These are phyloP conservation scores for Karalla daura DNA, from an alignment of 2,797 vertebrate genomes.

Conservation along the genomic window DNA sequence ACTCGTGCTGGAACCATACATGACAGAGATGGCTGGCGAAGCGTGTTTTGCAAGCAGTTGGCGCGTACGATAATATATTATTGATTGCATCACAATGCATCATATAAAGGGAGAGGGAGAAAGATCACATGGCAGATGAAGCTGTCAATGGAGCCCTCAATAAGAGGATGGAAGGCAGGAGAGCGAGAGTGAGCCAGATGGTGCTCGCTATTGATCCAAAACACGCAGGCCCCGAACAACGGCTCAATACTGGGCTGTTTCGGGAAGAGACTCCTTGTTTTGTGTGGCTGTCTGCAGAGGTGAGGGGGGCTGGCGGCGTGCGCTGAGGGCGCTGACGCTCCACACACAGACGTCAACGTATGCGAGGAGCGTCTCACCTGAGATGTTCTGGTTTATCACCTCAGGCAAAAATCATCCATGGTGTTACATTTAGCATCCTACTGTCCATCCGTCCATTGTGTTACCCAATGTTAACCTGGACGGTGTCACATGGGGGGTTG, in stretches of 20 bases:
- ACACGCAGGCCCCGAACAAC: constrained; percentile 57
- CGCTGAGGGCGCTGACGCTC: constrained; percentile 13
- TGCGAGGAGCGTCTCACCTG: constrained; percentile 23
- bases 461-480: no score
- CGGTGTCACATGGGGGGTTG: no score
- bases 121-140: constrained; percentile 70
- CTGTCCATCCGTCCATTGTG: no score
- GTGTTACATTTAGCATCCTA: no score
- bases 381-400: not conserved
- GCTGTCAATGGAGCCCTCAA: constrained; percentile 75
- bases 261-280: constrained; percentile 37
- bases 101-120: constrained; percentile 30
- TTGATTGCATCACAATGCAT: constrained; percentile 65
- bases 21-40: constrained; percentile 5
- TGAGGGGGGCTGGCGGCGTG: not conserved
- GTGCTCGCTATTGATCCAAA: constrained; percentile 73
- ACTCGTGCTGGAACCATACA: constrained; percentile 10
- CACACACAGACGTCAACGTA: constrained; percentile 15
- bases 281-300: constrained; percentile 51
- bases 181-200: constrained; percentile 62
- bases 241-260: constrained; percentile 66
- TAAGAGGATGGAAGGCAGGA: constrained; percentile 62
- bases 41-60: constrained; percentile 52
- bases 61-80: constrained; percentile 65
- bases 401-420: not conserved